These are phyloP conservation scores for Diarsia dahlii DNA, from an alignment of 2,888 invertebrate species.

Conservation along the genomic window DNA sequence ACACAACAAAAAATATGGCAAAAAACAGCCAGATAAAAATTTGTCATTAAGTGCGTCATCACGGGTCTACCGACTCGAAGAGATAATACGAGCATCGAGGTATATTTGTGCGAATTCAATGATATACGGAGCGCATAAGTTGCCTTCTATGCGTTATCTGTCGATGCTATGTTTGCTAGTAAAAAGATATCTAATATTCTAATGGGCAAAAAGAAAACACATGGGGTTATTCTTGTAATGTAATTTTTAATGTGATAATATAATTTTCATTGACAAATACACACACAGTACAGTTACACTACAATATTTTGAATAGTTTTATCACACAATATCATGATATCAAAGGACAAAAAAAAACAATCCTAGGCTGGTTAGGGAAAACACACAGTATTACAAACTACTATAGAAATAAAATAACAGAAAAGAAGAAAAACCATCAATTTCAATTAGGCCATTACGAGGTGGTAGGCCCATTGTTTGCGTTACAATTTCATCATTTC, in stretches of 20 bases:
- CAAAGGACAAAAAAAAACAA: neutral
- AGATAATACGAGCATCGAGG: no score
- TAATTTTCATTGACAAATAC: constrained; percentile 3
- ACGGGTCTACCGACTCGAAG: no score
- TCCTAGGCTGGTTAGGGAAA: neutral
- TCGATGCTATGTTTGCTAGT: neutral
- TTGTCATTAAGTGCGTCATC: no score
- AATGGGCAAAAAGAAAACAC: neutral
- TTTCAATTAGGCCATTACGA: no score
- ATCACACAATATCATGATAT: constrained; percentile 17
- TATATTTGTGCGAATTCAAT: no score
- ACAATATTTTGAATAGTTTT: neutral
- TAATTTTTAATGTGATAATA: neutral
- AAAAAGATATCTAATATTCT: neutral
- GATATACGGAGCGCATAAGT: no score
- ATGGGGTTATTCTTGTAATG: neutral
- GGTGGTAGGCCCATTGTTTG: neutral
- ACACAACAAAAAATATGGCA: no score
- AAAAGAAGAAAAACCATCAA: no score
- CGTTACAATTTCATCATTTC: neutral
- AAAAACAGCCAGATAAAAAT: no score
- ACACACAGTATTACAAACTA: neutral
- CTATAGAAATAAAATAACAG: no score
- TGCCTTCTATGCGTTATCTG: no score
- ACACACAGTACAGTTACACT: neutral